Base-by-base conservation (phyloP, 2,113 vertebrate species). In the Oxyura jamaicensis region DNA sequence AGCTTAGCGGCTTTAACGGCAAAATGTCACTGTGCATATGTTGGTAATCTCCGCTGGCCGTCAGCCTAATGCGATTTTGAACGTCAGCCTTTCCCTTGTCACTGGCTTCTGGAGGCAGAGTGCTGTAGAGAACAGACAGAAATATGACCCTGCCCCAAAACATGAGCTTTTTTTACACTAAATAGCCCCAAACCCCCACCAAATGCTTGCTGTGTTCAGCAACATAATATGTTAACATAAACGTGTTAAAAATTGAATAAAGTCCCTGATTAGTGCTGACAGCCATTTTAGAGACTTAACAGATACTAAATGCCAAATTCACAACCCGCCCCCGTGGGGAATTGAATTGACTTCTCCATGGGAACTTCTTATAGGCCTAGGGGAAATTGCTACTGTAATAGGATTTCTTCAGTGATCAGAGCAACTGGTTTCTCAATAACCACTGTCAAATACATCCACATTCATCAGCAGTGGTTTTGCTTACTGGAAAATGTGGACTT, bases 1-100 rank as follows among this genome's bases (percentile, higher is more conserved):
- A n/a, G 26, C 2, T 55, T 59, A 28, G 7, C 39, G 10, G 21
- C 42, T 39, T 4, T 16, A 48, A 4, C 7, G 15, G 65, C 10
- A 22, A 29, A n/a, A 0, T 21, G 21, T 13, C 35, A 7, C 21
- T 16, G 3, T 20, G 4, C 22, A 0, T 19, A 5, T 39, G 58
- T 17, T 48, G 4, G n/a, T 7, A 15, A 15, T 63, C 13, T 69
- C 36, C 55, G 23, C 14, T 80, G 77, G 58, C 65, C 9, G 0
- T n/a, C 53, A 44, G 20, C 42, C 4, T 15, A 21, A 5, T 25
- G 19, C 22, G 3, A 20, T 42, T 41, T 33, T 55, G 33, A 35
- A 67, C 72, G 22, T 35, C 52, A 79, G 1, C 56, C 8, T 44
- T 68, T 56, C 11, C 59, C 10, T n/a, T 25, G 26, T 60, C 69